Evolutionary conservation across 2,888 invertebrate species (phyloP).

Genomic region (Stenodema calcarata): DNA sequence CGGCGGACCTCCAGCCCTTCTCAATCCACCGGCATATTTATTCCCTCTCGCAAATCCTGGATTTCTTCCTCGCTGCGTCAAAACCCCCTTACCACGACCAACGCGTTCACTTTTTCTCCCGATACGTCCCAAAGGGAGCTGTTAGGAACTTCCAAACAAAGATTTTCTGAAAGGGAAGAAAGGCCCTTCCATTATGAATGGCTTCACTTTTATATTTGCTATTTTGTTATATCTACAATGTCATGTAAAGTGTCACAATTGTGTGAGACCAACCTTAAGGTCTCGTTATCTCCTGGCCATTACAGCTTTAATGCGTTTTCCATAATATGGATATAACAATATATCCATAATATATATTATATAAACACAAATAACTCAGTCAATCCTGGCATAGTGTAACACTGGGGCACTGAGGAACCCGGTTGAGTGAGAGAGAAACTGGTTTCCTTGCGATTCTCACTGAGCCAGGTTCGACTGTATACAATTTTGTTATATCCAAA

Average conservation of each 20-base stretch:
- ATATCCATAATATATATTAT: no score
- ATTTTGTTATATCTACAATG: slow-evolving; percentile 21
- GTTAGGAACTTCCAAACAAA: not conserved
- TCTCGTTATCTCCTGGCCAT: not conserved
- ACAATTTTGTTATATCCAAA: no score
- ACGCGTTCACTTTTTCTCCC: not conserved
- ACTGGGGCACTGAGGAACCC: no score
- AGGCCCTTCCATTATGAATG: slow-evolving; percentile 2
- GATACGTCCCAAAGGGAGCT: not conserved
- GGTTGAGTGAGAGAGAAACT: no score
- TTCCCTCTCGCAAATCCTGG: not conserved
- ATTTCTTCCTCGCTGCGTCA: not conserved
- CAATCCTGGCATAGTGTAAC: no score
- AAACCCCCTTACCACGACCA: not conserved
- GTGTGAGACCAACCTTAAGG: not conserved
- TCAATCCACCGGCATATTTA: not conserved
- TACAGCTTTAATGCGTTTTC: no score
- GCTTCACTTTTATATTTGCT: not conserved
- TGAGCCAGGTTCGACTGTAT: no score
- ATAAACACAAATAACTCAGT: no score
- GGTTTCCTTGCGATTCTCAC: no score
- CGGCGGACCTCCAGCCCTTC: not conserved
- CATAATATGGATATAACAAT: no score
- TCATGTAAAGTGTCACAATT: no score
- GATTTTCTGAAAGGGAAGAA: not conserved